Percentiles rank a stretch among this genome's conserved stretches.
Evolutionary conservation across 2,888 invertebrate species (phyloP).

Genomic region (Sinotaia quadrata): DNA sequence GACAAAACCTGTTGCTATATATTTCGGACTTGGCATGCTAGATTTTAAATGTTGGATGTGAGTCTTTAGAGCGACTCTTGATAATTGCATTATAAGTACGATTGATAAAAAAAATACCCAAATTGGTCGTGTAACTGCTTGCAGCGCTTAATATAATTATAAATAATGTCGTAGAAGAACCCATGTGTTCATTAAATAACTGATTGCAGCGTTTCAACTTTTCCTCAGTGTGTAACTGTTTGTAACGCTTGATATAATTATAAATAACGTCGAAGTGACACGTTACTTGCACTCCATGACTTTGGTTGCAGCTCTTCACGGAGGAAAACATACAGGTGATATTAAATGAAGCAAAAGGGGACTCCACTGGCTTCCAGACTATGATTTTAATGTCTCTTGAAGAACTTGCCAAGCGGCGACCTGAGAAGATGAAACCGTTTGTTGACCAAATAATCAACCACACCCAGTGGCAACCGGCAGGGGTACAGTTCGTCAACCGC

Average conservation of each 20-base stretch:
- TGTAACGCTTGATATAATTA: too few relatives aligned
- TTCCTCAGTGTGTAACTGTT: background rate
- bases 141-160: too few relatives aligned
- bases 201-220: background rate
- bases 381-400: conserved; percentile 28
- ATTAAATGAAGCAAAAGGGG: conserved; percentile 31
- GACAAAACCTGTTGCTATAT: too few relatives aligned
- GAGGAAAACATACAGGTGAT: conserved; percentile 32
- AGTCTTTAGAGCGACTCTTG: too few relatives aligned
- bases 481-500: conserved; percentile 7
- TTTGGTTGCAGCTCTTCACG: conserved; percentile 35
- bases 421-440: conserved; percentile 25
- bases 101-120: too few relatives aligned
- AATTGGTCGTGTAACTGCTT: too few relatives aligned
- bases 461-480: conserved; percentile 22
- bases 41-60: too few relatives aligned
- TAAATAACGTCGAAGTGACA: too few relatives aligned
- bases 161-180: too few relatives aligned
- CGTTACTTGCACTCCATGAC: too few relatives aligned
- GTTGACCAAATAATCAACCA: conserved; percentile 27
- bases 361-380: conserved; percentile 21
- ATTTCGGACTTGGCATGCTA: too few relatives aligned
- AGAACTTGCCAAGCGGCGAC: conserved; percentile 31
- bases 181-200: background rate
- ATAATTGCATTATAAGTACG: too few relatives aligned